A percentile compares a stretch with the other conserved stretches of the same genome.
phyloP scores from a whole-genome alignment of 2,113 vertebrate species.

The Mystacornis crossleyi region DNA sequence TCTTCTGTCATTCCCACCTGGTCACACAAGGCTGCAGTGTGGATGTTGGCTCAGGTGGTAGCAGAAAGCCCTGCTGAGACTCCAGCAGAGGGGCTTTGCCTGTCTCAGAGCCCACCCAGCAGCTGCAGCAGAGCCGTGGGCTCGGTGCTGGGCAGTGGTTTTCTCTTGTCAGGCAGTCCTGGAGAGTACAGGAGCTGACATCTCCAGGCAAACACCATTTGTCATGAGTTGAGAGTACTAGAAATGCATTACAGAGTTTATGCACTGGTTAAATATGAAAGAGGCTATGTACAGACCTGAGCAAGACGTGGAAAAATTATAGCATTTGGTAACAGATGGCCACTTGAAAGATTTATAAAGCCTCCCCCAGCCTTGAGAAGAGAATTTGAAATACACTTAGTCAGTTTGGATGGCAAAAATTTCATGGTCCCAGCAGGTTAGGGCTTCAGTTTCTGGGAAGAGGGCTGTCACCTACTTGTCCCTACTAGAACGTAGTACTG shows the following conservation, averaged over 20 bases:
- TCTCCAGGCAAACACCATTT: not conserved
- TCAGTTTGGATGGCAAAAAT: not conserved
- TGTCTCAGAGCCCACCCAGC: not conserved
- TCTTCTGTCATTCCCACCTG: not conserved
- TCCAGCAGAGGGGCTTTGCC: not conserved
- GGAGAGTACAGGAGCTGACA: not conserved
- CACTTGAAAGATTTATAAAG: not conserved
- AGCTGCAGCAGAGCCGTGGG: not conserved
- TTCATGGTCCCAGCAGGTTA: not conserved
- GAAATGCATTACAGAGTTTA: not conserved
- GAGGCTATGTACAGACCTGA: not conserved
- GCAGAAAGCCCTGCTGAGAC: not conserved
- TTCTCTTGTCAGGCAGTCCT: not conserved
- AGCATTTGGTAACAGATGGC: not conserved
- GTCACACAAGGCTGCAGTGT: fast-evolving
- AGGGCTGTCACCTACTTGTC: not conserved
- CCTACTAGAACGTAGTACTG: not conserved
- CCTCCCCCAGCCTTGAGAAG: not conserved
- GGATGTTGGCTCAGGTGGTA: not conserved
- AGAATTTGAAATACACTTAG: not conserved
- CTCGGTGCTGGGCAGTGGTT: not conserved
- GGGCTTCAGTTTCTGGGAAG: not conserved
- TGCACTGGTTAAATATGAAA: not conserved
- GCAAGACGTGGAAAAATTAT: not conserved
- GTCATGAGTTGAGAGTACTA: not conserved